Evolutionary conservation across 2,113 vertebrate genomes (phyloP).

Genomic region (Epinephelus moara): DNA sequence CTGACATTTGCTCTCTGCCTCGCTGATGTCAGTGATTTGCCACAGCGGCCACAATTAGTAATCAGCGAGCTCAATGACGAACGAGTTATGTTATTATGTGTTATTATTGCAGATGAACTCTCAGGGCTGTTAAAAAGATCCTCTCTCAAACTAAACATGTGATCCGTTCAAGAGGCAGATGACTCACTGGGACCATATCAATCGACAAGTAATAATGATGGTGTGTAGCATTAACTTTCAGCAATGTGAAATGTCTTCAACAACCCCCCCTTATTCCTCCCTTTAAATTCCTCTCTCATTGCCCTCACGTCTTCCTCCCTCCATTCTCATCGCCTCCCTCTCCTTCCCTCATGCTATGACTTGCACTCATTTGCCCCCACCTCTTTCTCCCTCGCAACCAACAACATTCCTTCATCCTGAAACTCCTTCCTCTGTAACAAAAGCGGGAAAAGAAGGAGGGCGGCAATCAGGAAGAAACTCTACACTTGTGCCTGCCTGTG

Average conservation of each 20-base stretch:
- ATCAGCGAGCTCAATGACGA: neutral
- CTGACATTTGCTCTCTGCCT: neutral
- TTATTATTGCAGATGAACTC: neutral
- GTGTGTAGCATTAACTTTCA: slow-evolving; percentile 20
- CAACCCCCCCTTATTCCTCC: neutral
- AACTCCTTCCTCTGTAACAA: slow-evolving; percentile 66
- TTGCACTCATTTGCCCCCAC: slow-evolving; percentile 54
- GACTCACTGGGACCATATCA: slow-evolving; percentile 4
- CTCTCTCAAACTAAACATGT: slow-evolving; percentile 1
- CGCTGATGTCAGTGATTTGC: neutral
- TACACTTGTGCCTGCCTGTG: neutral
- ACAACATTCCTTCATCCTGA: slow-evolving; percentile 78
- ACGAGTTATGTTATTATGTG: neutral
- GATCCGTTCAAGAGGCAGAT: slow-evolving; percentile 5
- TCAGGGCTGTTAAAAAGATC: neutral
- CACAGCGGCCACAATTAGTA: slow-evolving; percentile 1
- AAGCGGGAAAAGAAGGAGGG: slow-evolving; percentile 66
- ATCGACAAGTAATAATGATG: slow-evolving; percentile 6
- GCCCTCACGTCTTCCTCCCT: slow-evolving; percentile 3
- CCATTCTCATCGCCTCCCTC: neutral
- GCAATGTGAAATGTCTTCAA: slow-evolving; percentile 27
- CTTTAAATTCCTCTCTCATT: slow-evolving; percentile 26
- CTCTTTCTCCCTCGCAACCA: slow-evolving; percentile 52
- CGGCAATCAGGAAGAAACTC: slow-evolving; percentile 47
- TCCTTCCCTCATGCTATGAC: slow-evolving; percentile 53